Evolutionary conservation across 2,797 vertebrate genomes (phyloP), one percentile per base, ranked within the genome.

Genomic region (Garrulus glandarius): DNA sequence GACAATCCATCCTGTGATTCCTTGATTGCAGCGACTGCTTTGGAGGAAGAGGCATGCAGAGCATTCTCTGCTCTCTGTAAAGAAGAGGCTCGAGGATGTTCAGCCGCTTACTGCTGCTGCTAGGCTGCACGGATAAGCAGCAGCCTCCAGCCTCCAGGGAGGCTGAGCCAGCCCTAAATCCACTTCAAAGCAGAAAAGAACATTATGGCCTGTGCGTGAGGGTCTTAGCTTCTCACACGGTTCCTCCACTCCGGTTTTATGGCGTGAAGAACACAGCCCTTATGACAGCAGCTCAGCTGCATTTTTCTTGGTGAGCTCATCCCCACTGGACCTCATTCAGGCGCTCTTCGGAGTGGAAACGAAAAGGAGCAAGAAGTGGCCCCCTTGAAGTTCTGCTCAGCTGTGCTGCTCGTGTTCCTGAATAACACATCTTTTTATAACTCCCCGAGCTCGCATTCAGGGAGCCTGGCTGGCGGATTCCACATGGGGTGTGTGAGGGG

Each of bases 161-260:
- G 75, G 34, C 81, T 70, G 75, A 96, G 75, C 78, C 91, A 87
- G 86, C 56, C 84, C 81, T 95, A 93, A 94, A 97, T 89, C 78
- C 8, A 36, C 93, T 94, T 96, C 95, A 94, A 93, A 96, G 91
- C 60, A 92, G 81, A 93, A 93, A 77, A 95, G 86, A 96, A 94
- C 64, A 80, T 96, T 96, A 95, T 19, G 61, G 89, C 71, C 89
- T 93, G 96, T 89, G 91, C 92, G 81, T 96, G 96, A 97, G 93
- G 94, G 91, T 93, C 96, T 97, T 95, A 97, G 84, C 91, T 96
- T 97, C 96, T 96, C 93, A 89, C 91, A 92, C 75, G 0, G 86
- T 86, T 93, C 74, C 74, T 94, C 84, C 70, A 63, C 90, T 91
- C 80, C 0, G 0, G 52, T 96, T 95, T 96, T 97, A 95, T 34